Evolutionary conservation across 2,113 vertebrate species (phyloP).

Genomic region (Eptesicus fuscus): DNA sequence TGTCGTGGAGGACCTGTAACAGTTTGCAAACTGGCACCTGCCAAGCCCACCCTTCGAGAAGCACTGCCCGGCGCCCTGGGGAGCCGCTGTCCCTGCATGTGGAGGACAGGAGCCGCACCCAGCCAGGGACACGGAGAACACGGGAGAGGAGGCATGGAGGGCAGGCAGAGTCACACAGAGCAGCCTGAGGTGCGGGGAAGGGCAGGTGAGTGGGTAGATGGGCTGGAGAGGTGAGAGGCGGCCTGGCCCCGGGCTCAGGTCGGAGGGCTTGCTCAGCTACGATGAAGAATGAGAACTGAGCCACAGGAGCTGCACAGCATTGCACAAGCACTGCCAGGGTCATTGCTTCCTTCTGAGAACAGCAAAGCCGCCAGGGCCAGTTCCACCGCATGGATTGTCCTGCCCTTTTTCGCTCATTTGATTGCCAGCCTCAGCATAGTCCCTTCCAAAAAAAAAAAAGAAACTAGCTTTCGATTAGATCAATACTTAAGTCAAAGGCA

Average conservation of each 20-base stretch:
- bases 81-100: neutral
- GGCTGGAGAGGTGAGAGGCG: neutral
- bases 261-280: neutral
- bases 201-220: accelerated
- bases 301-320: accelerated
- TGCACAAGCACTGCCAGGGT: neutral
- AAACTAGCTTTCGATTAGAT: neutral
- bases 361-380: too few species aligned
- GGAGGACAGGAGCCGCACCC: neutral
- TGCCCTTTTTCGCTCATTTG: neutral
- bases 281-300: neutral
- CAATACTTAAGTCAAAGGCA: neutral
- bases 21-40: neutral
- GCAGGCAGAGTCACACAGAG: neutral
- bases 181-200: accelerated
- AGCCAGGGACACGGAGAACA: neutral
- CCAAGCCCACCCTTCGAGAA: neutral
- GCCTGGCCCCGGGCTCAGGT: neutral
- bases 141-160: accelerated
- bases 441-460: neutral
- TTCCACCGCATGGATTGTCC: neutral
- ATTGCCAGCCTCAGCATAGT: neutral
- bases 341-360: neutral
- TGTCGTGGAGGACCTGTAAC: neutral
- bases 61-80: neutral